Evolutionary conservation across 2,888 invertebrate genomes (phyloP).

Genomic region (Augiades crinisus): DNA sequence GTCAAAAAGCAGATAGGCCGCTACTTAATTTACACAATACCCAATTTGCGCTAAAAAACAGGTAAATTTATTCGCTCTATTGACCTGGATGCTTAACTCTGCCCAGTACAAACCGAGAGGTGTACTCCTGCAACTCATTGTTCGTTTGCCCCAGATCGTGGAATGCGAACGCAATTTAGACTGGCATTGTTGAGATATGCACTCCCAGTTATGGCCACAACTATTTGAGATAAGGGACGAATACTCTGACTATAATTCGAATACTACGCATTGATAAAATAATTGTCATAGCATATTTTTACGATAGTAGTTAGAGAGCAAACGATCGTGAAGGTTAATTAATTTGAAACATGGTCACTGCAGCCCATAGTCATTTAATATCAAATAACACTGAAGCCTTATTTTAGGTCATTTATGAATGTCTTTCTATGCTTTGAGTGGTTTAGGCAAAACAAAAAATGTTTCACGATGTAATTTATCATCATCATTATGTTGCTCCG

Average conservation of each 20-base stretch:
- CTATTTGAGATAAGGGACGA: conserved; percentile 32
- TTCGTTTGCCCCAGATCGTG: conserved; percentile 68
- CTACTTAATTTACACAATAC: conserved; percentile 16
- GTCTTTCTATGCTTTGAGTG: too few species aligned
- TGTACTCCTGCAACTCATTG: conserved; percentile 63
- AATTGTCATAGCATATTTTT: neutral
- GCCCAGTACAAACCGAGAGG: conserved; percentile 63
- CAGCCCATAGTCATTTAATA: too few species aligned
- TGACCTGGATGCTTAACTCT: conserved; percentile 65
- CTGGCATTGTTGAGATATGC: conserved; percentile 65
- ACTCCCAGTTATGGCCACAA: conserved; percentile 38
- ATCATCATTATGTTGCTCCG: too few species aligned
- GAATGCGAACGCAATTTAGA: conserved; percentile 76
- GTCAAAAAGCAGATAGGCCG: too few species aligned
- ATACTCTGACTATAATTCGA: conserved; percentile 26
- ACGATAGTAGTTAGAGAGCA: too few species aligned
- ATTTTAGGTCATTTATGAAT: too few species aligned
- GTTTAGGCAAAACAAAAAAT: too few species aligned
- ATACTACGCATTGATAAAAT: conserved; percentile 21
- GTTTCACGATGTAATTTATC: too few species aligned
- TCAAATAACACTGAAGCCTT: too few species aligned
- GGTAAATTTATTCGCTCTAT: conserved; percentile 61
- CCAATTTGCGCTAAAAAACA: conserved; percentile 41
- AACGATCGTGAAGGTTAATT: neutral
- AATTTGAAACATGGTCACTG: too few species aligned